Conservation (phyloP, 2,113 vertebrate species). For the Casuarius casuarius region DNA sequence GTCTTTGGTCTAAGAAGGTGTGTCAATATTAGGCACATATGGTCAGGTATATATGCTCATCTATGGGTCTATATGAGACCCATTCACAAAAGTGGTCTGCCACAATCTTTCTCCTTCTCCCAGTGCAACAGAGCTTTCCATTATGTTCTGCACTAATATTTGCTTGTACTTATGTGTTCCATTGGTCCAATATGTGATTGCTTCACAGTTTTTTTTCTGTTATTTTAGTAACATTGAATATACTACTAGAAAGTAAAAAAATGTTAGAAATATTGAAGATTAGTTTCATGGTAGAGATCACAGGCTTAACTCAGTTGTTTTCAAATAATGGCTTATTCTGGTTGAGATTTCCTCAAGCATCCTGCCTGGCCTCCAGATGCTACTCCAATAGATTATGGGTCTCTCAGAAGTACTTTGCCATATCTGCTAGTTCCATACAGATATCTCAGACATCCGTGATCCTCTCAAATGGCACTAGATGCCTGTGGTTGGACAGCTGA, state of each 20-base stretch:
- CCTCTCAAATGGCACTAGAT: background rate
- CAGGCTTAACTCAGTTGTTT: background rate
- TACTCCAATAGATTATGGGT: background rate
- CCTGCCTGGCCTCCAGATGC: rapidly evolving
- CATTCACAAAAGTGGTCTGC: background rate
- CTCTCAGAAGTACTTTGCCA: background rate
- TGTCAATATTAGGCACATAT: background rate
- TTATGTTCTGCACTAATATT: background rate
- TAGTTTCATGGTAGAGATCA: background rate
- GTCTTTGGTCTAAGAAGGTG: background rate
- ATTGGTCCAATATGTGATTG: background rate
- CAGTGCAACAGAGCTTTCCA: background rate
- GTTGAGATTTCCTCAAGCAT: background rate
- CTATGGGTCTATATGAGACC: background rate
- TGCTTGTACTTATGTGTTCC: background rate
- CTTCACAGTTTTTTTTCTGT: background rate
- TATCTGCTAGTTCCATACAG: background rate
- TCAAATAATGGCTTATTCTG: background rate
- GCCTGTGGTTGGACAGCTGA: background rate
- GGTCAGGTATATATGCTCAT: background rate
- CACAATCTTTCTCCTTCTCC: background rate
- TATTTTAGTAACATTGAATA: background rate
- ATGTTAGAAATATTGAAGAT: background rate
- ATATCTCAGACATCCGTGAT: background rate
- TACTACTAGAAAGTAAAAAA: background rate